Evolutionary conservation across 2,797 vertebrate genomes (phyloP).

Genomic region (Enteromius argenteus): DNA sequence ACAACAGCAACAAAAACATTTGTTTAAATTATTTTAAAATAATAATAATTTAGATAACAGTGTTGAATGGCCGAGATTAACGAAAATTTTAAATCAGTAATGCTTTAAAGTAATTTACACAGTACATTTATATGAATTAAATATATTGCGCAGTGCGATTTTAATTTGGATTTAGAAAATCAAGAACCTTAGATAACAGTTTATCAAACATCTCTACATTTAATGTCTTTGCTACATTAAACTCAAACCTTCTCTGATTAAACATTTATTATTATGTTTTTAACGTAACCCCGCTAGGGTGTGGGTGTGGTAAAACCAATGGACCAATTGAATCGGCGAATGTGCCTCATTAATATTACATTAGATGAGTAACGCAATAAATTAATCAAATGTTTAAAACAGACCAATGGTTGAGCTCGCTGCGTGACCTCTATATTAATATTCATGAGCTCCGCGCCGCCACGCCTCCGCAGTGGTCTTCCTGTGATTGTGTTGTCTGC

Average conservation of each 20-base stretch:
- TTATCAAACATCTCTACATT: not conserved
- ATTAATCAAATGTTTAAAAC: conserved; percentile 19
- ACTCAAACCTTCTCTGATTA: not conserved
- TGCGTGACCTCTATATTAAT: conserved; percentile 69
- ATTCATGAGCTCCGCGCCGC: conserved; percentile 64
- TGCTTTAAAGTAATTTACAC: not conserved
- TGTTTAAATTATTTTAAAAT: not conserved
- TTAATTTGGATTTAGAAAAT: not conserved
- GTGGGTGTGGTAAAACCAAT: conserved; percentile 57
- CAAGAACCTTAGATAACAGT: not conserved
- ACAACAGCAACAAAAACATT: not conserved
- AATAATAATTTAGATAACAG: not conserved
- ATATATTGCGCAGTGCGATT: not conserved
- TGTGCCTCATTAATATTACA: conserved; percentile 60
- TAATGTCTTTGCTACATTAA: not conserved
- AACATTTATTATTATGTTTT: conserved; percentile 6
- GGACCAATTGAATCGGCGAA: conserved; percentile 48
- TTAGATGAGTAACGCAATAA: conserved; percentile 57
- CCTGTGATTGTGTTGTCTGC: conserved; percentile 63
- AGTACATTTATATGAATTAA: not conserved
- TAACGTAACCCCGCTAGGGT: not conserved
- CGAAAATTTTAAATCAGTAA: no score
- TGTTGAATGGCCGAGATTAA: not conserved
- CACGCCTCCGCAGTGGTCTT: conserved; percentile 60
- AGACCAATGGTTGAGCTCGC: conserved; percentile 64